Conservation (phyloP, 2,888 invertebrate species). For the Baronia brevicornis region DNA sequence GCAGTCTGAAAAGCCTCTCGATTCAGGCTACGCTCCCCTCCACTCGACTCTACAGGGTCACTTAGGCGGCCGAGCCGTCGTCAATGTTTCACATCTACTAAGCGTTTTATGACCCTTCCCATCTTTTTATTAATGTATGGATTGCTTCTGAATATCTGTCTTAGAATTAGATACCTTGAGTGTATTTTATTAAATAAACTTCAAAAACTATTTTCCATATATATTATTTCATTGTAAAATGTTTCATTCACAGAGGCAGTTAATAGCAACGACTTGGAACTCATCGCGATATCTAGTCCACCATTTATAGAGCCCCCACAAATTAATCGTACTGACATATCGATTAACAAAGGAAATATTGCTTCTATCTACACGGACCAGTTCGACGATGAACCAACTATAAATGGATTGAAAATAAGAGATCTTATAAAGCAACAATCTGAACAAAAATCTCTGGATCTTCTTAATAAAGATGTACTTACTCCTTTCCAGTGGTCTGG, state of each 20-base stretch:
- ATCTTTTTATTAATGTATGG: too few species aligned
- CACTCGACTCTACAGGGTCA: too few species aligned
- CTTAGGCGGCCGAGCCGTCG: too few species aligned
- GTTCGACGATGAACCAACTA: slow-evolving; percentile 51
- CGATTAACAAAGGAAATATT: slow-evolving; percentile 57
- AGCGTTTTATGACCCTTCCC: too few species aligned
- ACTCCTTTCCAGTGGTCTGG: slow-evolving; percentile 85
- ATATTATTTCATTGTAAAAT: background rate
- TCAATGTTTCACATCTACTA: too few species aligned
- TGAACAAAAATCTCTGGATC: slow-evolving; percentile 45
- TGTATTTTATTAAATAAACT: too few species aligned
- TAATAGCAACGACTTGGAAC: slow-evolving; percentile 31
- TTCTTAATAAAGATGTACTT: slow-evolving; percentile 45
- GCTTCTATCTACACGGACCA: slow-evolving; percentile 59
- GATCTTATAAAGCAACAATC: slow-evolving; percentile 55
- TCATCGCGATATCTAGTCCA: slow-evolving; percentile 56
- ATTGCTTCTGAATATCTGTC: too few species aligned
- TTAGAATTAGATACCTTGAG: too few species aligned
- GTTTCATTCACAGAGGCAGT: slow-evolving; percentile 24
- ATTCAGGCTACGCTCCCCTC: too few species aligned
- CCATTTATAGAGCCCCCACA: slow-evolving; percentile 43
- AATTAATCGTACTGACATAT: slow-evolving; percentile 28
- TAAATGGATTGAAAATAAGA: slow-evolving; percentile 52
- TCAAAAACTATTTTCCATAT: too few species aligned
- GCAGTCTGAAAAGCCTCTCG: too few species aligned